Evolutionary conservation across 1,140 invertebrate genomes (phyloP), one percentile per base, ranked within the genome.

Genomic region (Neodiprion fabricii): DNA sequence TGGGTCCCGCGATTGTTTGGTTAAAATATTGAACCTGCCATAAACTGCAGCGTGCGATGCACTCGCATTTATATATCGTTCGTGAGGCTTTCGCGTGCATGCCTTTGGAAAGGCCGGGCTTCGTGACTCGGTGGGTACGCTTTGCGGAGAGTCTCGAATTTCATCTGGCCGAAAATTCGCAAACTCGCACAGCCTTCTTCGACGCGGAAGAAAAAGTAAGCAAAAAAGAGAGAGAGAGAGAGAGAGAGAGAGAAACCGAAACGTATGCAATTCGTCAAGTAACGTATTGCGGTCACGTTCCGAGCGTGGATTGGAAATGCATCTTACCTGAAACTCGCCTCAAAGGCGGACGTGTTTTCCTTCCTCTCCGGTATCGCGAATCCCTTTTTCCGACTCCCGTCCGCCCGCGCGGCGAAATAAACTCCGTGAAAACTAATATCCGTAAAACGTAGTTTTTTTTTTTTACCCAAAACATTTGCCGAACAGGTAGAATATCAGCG

Each of bases 21-120:
- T 72, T 71, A 74, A 74, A 79, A 76, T 73, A 75, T 75, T 74
- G 74, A 77, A 80, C 80, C 81, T 75, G 76, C 77, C 74, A 67
- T 75, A 70, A 79, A 80, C 74, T 82, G 81, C 77, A 76, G 72
- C 69, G 53, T 70, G 14, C 72, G 12, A 21, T 21, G 10, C 53
- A 50, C 53, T 71, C 48, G 5, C 4, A 1, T 71, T 71, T 49
- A 9, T 40, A 70, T 28, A 21, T 23, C 21, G 48, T 47, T 70
- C 14, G 23, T 14, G 48, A 23, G 21, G 23, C 17, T 14, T 28
- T 70, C 68, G 48, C 2, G 11, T 71, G 9, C 50, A 9, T 71
- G 48, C 47, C 47, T 40, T 71, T 49, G 50, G 50, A 14, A 11
- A 67, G 17, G n/a, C 9, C 17, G 61, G 28, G 72, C n/a, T 11